Conservation (phyloP, 2,888 invertebrate species). For the Eristalinus aeneus region DNA sequence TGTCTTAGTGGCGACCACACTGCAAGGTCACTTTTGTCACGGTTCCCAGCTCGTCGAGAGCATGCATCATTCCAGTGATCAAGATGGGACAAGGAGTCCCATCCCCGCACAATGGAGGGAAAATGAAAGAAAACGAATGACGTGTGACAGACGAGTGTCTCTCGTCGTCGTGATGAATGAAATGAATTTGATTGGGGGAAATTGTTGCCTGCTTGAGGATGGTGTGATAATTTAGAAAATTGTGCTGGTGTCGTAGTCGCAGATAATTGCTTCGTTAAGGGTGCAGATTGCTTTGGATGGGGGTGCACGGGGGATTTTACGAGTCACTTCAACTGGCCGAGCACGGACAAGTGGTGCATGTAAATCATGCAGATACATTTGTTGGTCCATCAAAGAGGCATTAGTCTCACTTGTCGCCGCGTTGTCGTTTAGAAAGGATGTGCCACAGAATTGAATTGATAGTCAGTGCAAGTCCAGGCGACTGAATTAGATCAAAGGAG, state of each 20-base stretch:
- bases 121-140: slow-evolving; percentile 34
- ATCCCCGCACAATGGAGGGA: neutral
- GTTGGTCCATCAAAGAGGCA: neutral
- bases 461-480: neutral
- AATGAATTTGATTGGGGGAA: slow-evolving; percentile 57
- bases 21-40: slow-evolving; percentile 55
- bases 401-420: neutral
- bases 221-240: slow-evolving; percentile 66
- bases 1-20: slow-evolving; percentile 25
- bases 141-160: slow-evolving; percentile 39
- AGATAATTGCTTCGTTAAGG: slow-evolving; percentile 64
- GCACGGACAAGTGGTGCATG: neutral
- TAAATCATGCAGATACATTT: neutral
- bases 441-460: neutral
- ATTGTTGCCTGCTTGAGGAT: slow-evolving; percentile 64
- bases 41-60: slow-evolving; percentile 12
- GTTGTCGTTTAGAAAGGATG: neutral
- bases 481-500: neutral
- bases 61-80: slow-evolving; percentile 30
- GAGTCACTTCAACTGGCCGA: neutral
- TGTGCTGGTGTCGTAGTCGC: slow-evolving; percentile 35
- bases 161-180: slow-evolving; percentile 46
- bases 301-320: slow-evolving; percentile 3
- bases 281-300: slow-evolving; percentile 30
- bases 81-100: slow-evolving; percentile 34